Evolutionary conservation across 1,140 invertebrate species (phyloP), one percentile per base, ranked within the genome.

Genomic region (Psix sp.): DNA sequence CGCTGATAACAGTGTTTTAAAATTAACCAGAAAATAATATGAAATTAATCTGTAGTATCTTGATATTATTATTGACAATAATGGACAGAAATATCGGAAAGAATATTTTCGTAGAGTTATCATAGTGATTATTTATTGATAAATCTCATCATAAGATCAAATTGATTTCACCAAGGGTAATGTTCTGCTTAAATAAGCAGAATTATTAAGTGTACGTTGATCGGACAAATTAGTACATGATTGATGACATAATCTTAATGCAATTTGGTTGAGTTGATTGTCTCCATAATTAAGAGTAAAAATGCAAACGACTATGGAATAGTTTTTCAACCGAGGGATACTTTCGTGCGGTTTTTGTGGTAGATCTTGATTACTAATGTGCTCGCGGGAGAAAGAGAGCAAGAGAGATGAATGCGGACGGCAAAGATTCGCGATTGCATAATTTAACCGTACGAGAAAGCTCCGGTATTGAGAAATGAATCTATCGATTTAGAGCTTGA

Each of bases 141-240:
- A n/a, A n/a, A n/a, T n/a, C n/a, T n/a, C n/a, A n/a, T n/a, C 54
- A 73, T 59, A 65, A 56, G 54, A 54, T 62, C 70, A 56, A 43
- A 66, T n/a, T n/a, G n/a, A n/a, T n/a, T n/a, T n/a, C n/a, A n/a
- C n/a, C n/a, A n/a, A n/a, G n/a, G n/a, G n/a, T n/a, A n/a, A n/a
- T n/a, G n/a, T n/a, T n/a, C n/a, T n/a, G 70, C 67, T 56, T 33
- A 54, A 49, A 74, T 56, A 62, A 15, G 43, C 43, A 35, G 51
- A 56, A 67, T 66, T 74, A 74, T 74, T 56, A 56, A 62, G 62
- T 48, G 56, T 54, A 62, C 52, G 70, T 56, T 33, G 5, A 54
- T 24, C 43, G 62, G 51, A 54, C 42, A 70, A 56, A 56, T 70
- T 56, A 26, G 49, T 60, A 31, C 60, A 67, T 43, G 70, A 73